A percentile compares a stretch with the other conserved stretches of the same genome.
Conservation (phyloP, 2,797 vertebrate genomes). For the Eospalax fontanierii region DNA sequence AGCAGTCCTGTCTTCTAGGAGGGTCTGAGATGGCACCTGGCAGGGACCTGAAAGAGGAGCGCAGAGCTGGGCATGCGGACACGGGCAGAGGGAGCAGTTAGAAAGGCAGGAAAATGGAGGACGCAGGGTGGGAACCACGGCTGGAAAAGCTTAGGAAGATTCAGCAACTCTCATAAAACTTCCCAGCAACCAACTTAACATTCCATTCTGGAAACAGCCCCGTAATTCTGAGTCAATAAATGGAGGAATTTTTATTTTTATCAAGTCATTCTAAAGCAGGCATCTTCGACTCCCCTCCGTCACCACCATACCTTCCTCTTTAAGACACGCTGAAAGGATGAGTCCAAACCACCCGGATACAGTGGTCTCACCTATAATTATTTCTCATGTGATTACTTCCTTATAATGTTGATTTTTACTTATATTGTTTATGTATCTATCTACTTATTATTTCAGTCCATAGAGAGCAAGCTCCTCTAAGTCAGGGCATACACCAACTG, state of each 20-base stretch:
- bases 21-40: not conserved
- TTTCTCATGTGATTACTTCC: constrained; percentile 16
- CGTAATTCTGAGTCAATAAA: not conserved
- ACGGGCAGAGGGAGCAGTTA: not conserved
- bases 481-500: not conserved
- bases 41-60: not conserved
- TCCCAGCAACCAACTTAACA: not conserved
- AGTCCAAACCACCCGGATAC: not conserved
- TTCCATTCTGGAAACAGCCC: not conserved
- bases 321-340: not conserved
- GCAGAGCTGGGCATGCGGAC: not conserved
- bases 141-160: not conserved
- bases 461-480: not conserved
- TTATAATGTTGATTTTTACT: not conserved
- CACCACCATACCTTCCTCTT: not conserved
- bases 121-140: too few relatives aligned
- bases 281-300: not conserved
- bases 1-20: not conserved
- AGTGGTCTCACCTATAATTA: not conserved
- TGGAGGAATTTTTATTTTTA: not conserved
- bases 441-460: not conserved
- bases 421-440: not conserved
- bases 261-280: not conserved
- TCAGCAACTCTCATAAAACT: not conserved
- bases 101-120: too few relatives aligned